Evolutionary conservation across 2,888 invertebrate species (phyloP).

Genomic region (Melinopterus prodromus): DNA sequence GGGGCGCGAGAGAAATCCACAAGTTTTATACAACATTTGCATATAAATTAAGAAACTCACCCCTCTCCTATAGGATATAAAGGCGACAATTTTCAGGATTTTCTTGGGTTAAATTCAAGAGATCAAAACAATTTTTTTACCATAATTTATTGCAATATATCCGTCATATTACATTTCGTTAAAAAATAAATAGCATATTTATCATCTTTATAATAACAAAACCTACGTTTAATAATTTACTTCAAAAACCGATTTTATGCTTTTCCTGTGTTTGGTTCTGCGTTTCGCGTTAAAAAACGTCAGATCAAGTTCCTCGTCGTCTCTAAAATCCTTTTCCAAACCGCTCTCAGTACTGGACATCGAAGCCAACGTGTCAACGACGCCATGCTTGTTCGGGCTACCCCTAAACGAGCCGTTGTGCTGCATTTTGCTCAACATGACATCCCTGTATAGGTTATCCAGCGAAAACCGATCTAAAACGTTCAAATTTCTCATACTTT

Average conservation of each 20-base stretch:
- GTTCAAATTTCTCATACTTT: constrained; percentile 28
- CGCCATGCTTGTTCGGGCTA: constrained; percentile 28
- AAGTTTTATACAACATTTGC: constrained; percentile 23
- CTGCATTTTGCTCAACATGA: constrained; percentile 28
- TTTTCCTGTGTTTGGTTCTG: constrained; percentile 32
- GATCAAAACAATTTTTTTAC: not conserved
- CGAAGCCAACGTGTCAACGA: constrained; percentile 35
- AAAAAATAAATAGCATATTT: not conserved
- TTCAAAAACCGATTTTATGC: constrained; percentile 35
- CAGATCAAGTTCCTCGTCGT: constrained; percentile 36
- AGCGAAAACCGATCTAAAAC: constrained; percentile 33
- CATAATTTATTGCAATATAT: not conserved
- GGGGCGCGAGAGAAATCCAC: not conserved
- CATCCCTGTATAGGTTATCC: constrained; percentile 35
- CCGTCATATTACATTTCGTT: constrained; percentile 4
- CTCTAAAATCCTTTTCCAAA: constrained; percentile 28
- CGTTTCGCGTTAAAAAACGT: constrained; percentile 31
- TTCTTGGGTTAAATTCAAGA: not conserved
- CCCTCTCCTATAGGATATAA: not conserved
- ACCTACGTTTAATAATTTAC: constrained; percentile 32
- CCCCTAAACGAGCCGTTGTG: constrained; percentile 32
- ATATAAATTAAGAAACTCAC: constrained; percentile 22
- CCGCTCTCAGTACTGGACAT: constrained; percentile 31
- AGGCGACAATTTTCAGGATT: not conserved
- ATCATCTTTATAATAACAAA: constrained; percentile 6